Conservation (phyloP, 2,888 invertebrate species). For the Criorhina ranunculi region DNA sequence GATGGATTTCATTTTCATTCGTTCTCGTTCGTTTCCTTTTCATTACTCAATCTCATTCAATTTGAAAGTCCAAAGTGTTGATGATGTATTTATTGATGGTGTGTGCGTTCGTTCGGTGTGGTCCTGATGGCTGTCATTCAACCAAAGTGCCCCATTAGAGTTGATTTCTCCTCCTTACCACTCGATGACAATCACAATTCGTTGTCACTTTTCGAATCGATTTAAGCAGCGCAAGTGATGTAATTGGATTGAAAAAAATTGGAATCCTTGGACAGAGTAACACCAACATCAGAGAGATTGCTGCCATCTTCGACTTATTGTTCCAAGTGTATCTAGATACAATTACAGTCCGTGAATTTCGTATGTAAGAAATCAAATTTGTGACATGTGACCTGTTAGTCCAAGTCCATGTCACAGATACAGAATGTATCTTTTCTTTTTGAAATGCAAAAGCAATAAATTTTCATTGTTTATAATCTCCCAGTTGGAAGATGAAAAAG, state of each 20-base stretch:
- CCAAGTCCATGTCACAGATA: not conserved
- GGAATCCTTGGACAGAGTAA: too few relatives aligned
- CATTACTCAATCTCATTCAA: slow-evolving; percentile 51
- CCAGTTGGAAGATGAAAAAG: too few relatives aligned
- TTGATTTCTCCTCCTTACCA: slow-evolving; percentile 32
- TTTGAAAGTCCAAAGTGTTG: slow-evolving; percentile 42
- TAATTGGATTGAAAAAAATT: slow-evolving; percentile 66
- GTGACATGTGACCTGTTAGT: slow-evolving; percentile 18
- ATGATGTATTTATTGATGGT: slow-evolving; percentile 22
- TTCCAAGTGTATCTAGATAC: slow-evolving; percentile 25
- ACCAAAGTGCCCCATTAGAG: slow-evolving; percentile 61
- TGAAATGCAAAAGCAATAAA: slow-evolving; percentile 70
- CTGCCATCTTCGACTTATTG: too few relatives aligned
- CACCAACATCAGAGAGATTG: too few relatives aligned
- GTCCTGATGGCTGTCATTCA: slow-evolving; percentile 52
- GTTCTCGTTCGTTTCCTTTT: slow-evolving; percentile 30
- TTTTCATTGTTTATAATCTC: slow-evolving; percentile 79
- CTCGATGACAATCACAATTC: slow-evolving; percentile 20
- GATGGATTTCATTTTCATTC: slow-evolving; percentile 41
- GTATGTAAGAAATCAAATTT: not conserved
- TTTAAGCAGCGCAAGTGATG: slow-evolving; percentile 62
- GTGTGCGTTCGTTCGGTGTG: not conserved
- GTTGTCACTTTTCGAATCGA: slow-evolving; percentile 25
- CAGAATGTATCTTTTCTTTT: not conserved
- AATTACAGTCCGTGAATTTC: slow-evolving; percentile 26